Evolutionary conservation across 2,888 invertebrate genomes (phyloP).

Genomic region (Liposcelis brunnea): DNA sequence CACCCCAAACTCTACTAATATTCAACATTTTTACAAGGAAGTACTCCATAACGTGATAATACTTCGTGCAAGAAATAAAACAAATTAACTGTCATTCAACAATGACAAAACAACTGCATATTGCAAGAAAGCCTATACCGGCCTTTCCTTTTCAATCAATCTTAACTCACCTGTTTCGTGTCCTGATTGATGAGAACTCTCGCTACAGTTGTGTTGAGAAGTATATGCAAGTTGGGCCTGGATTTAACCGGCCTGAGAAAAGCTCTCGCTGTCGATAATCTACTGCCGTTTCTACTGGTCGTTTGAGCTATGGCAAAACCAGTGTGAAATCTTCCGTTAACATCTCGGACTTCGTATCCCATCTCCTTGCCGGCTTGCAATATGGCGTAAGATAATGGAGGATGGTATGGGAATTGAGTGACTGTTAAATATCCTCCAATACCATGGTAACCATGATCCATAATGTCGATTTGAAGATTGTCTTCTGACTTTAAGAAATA

Average conservation of each 20-base stretch:
- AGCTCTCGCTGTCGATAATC: constrained; percentile 64
- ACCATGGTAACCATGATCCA: constrained; percentile 61
- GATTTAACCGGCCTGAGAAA: constrained; percentile 62
- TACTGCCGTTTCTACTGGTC: constrained; percentile 68
- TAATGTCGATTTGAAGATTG: constrained; percentile 44
- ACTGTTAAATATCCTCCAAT: constrained; percentile 63
- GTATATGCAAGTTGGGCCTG: constrained; percentile 62
- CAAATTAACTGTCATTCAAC: too few relatives aligned
- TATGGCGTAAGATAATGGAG: constrained; percentile 60
- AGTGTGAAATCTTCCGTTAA: constrained; percentile 63
- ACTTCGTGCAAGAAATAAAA: constrained; percentile 11
- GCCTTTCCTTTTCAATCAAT: too few relatives aligned
- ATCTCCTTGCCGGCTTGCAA: constrained; percentile 62
- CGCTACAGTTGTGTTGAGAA: constrained; percentile 66
- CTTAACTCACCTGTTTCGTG: constrained; percentile 37
- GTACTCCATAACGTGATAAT: too few relatives aligned
- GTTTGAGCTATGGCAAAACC: constrained; percentile 82
- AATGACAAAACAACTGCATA: too few relatives aligned
- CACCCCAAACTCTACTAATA: too few relatives aligned
- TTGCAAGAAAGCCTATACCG: background rate
- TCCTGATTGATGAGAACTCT: constrained; percentile 50
- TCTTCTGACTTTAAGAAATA: constrained; percentile 79
- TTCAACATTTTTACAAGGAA: too few relatives aligned
- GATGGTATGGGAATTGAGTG: constrained; percentile 70
- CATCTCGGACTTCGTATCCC: constrained; percentile 47